phyloP scores from a whole-genome alignment of 2,888 invertebrate species.

The Cheilosia soror region DNA sequence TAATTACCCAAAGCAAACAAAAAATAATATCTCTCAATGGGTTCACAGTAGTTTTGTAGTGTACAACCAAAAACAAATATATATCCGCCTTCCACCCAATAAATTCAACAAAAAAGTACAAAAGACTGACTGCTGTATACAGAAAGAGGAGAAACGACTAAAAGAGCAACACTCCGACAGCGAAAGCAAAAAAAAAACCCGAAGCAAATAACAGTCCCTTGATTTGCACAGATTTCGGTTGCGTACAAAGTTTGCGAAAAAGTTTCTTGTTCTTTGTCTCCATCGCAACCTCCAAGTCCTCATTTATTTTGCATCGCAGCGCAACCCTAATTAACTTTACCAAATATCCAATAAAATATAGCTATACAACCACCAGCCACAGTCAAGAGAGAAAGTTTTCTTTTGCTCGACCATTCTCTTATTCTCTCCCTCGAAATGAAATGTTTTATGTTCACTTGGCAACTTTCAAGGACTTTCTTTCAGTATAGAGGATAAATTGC shows the following conservation, averaged over 20 bases:
- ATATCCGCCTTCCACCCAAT: constrained; percentile 1
- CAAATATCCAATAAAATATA: constrained; percentile 51
- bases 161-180: constrained; percentile 2
- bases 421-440: constrained; percentile 6
- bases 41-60: background rate
- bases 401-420: background rate
- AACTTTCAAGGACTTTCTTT: constrained; percentile 41
- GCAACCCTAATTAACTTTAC: constrained; percentile 59
- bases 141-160: background rate
- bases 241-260: constrained; percentile 29
- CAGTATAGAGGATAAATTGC: constrained; percentile 28
- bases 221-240: constrained; percentile 43
- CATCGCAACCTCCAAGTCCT: constrained; percentile 3
- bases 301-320: constrained; percentile 50
- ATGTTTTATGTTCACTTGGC: constrained; percentile 38
- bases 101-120: constrained; percentile 2
- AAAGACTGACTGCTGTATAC: background rate
- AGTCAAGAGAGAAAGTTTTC: constrained; percentile 17
- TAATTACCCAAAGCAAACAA: background rate
- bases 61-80: background rate
- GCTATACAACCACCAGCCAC: constrained; percentile 4
- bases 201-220: constrained; percentile 33
- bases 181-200: background rate
- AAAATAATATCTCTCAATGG: background rate
- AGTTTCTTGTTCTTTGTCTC: constrained; percentile 35